Percentiles rank a stretch among this genome's conserved stretches.
Conservation (phyloP, 2,888 invertebrate species). For the Merodon equestris region DNA sequence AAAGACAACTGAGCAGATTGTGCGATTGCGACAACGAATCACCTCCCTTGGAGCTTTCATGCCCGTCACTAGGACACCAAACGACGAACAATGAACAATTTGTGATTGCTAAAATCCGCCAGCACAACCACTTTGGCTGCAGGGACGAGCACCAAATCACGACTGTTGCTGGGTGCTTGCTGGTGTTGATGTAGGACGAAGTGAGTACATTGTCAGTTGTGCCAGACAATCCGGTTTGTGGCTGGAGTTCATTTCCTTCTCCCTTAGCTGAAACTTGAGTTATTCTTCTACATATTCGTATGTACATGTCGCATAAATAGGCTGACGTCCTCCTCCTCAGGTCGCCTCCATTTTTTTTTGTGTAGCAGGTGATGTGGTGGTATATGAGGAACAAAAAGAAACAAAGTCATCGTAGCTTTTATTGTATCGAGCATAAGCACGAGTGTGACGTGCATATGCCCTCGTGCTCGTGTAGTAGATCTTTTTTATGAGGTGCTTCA, state of each 20-base stretch:
- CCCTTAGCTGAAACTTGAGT: constrained; percentile 57
- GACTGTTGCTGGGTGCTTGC: constrained; percentile 58
- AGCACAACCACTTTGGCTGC: no score
- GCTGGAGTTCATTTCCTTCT: constrained; percentile 63
- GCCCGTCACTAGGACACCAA: constrained; percentile 1
- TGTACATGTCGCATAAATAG: constrained; percentile 45
- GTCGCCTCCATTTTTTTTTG: constrained; percentile 1
- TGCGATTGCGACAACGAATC: constrained; percentile 1
- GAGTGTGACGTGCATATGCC: constrained; percentile 32
- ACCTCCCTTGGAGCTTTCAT: constrained; percentile 8
- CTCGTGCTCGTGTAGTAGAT: constrained; percentile 1
- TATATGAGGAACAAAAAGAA: no score
- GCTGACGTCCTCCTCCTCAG: constrained; percentile 14
- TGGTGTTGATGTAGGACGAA: constrained; percentile 67
- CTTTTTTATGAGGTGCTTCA: constrained; percentile 44
- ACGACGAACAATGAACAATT: not conserved
- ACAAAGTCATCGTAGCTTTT: constrained; percentile 22
- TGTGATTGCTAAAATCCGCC: no score
- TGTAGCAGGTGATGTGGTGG: no score
- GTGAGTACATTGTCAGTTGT: constrained; percentile 64
- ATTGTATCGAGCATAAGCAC: no score
- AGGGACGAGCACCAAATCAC: constrained; percentile 59
- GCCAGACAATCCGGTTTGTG: constrained; percentile 67
- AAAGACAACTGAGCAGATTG: constrained; percentile 51
- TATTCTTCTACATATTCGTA: constrained; percentile 31